A percentile compares a stretch with the other conserved stretches of the same genome.
These are phyloP conservation scores for Phenacoccus solenopsis DNA, from an alignment of 1,140 invertebrate species.

Conservation along the genomic window DNA sequence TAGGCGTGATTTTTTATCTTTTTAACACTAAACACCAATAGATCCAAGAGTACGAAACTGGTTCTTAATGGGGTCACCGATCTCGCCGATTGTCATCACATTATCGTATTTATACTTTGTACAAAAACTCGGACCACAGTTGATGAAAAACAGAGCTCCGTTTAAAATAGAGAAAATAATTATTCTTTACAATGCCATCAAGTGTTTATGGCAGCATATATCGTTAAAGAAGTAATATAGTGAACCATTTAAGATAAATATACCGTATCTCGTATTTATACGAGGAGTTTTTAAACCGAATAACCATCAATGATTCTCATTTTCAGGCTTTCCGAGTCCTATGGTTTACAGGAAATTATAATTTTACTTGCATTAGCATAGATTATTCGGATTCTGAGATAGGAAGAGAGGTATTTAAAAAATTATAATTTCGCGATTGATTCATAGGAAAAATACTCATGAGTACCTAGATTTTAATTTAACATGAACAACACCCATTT, in stretches of 20 bases:
- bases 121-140: slow-evolving; percentile 42
- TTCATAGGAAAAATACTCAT: too few species aligned
- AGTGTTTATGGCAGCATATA: slow-evolving; percentile 32
- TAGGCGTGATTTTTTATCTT: not conserved
- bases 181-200: slow-evolving; percentile 37
- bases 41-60: slow-evolving; percentile 46
- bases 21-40: slow-evolving; percentile 25
- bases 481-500: too few species aligned
- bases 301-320: too few species aligned
- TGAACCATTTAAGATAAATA: not conserved
- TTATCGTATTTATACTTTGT: slow-evolving; percentile 42
- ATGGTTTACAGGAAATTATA: slow-evolving; percentile 12
- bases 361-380: slow-evolving; percentile 16
- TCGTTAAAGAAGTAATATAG: slow-evolving; percentile 19
- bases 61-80: slow-evolving; percentile 46
- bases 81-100: slow-evolving; percentile 41
- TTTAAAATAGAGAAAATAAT: slow-evolving; percentile 42
- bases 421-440: not conserved
- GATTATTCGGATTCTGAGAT: slow-evolving; percentile 14
- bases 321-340: slow-evolving; percentile 12
- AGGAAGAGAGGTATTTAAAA: not conserved
- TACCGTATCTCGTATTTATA: not conserved
- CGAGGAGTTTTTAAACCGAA: too few species aligned
- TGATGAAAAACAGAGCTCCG: slow-evolving; percentile 45
- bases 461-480: too few species aligned